Evolutionary conservation across 2,113 vertebrate genomes (phyloP).

Genomic region (Promerops cafer): DNA sequence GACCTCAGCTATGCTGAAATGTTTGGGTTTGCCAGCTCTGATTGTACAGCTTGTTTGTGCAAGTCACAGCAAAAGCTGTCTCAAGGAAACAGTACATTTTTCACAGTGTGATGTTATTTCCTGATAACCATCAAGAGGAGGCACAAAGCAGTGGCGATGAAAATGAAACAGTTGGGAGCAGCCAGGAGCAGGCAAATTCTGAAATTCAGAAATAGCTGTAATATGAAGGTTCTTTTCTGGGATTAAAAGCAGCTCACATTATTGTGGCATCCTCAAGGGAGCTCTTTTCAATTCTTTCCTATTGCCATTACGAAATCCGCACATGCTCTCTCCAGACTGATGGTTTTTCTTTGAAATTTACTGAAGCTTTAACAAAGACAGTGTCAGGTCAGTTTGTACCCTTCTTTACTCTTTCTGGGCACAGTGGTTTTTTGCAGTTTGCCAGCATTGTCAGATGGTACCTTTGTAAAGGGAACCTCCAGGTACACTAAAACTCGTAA

Average conservation of each 20-base stretch:
- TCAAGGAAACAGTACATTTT: not conserved
- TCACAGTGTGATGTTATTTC: not conserved
- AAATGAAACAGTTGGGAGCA: not conserved
- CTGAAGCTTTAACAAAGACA: not conserved
- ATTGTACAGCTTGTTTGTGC: slow-evolving; percentile 21
- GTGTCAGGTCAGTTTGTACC: not conserved
- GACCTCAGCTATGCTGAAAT: not conserved
- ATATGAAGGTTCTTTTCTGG: not conserved
- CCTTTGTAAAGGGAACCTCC: not conserved
- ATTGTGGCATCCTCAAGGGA: not conserved
- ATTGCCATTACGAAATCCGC: not conserved
- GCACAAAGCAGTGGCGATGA: not conserved
- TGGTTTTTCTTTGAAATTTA: not conserved
- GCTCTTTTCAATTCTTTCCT: not conserved
- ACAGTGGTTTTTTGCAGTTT: not conserved
- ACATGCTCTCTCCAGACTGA: not conserved
- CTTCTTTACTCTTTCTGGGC: not conserved
- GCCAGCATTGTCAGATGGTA: not conserved
- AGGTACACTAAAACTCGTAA: not conserved
- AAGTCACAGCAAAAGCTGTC: slow-evolving; percentile 12
- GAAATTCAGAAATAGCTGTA: not conserved
- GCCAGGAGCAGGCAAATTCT: not conserved
- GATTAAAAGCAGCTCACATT: not conserved
- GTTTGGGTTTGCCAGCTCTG: slow-evolving; percentile 3
- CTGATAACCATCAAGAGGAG: not conserved